A percentile compares a stretch with the other conserved stretches of the same genome.
Conservation (phyloP, 2,113 vertebrate species). For the Cyanistes caeruleus region DNA sequence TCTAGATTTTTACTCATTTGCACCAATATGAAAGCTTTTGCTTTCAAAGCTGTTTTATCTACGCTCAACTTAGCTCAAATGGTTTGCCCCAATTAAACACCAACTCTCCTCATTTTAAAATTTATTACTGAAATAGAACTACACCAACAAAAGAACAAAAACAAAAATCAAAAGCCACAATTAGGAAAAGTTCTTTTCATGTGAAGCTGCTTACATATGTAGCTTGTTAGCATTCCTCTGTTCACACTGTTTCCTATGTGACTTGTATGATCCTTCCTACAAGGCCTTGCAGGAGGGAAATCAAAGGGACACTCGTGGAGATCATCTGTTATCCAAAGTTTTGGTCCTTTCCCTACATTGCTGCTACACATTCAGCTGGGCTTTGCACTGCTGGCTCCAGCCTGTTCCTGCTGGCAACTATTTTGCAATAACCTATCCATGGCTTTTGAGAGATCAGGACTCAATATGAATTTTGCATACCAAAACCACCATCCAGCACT, state of each 20-base stretch:
- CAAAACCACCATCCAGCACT: not conserved
- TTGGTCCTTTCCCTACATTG: not conserved
- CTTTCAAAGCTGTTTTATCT: slow-evolving; percentile 13
- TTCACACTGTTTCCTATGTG: not conserved
- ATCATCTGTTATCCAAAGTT: not conserved
- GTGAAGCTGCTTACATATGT: not conserved
- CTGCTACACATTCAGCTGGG: rapidly evolving
- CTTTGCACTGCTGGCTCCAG: not conserved
- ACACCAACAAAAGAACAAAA: not conserved
- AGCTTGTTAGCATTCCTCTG: not conserved
- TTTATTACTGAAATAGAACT: not conserved
- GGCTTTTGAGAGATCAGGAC: not conserved
- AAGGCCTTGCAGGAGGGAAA: not conserved
- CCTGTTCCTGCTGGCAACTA: not conserved
- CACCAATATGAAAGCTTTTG: slow-evolving; percentile 17
- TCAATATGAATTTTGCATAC: not conserved
- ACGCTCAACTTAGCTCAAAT: not conserved
- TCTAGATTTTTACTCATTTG: slow-evolving; percentile 43
- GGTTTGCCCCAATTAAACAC: not conserved
- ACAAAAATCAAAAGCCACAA: not conserved
- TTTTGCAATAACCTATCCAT: not conserved
- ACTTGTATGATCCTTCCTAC: not conserved
- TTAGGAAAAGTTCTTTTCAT: not conserved
- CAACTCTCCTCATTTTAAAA: not conserved
- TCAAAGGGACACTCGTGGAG: not conserved